Base-by-base conservation (phyloP, 2,113 vertebrate species). In the Scomber scombrus region DNA sequence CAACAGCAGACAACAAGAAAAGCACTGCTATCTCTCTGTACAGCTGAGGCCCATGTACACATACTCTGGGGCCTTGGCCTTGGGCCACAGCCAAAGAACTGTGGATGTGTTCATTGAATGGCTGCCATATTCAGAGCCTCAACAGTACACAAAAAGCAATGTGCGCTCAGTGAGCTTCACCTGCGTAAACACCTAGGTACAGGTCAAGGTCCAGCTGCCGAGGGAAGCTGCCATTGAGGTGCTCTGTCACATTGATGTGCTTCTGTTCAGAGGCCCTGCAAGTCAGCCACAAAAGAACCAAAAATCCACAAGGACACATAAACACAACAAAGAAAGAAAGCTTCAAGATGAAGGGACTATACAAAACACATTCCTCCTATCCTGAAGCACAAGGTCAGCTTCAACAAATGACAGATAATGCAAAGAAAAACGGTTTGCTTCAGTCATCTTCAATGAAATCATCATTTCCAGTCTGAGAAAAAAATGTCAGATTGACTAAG, bases 101-200 rank as follows among this genome's bases (percentile, higher is more conserved):
- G 76, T 78, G 74, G 84, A 83, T 89, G 82, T 90, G 86, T 89
- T 92, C 82, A 88, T 11, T 93, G 86, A 92, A 88, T 88, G 87
- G 70, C 85, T 88, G 75, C 49, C 10, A 60, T 81, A 89, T 92
- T 91, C 78, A 86, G 62, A 90, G 84, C 40, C 75, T 79, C 80
- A 50, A 72, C 54, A 51, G 81, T 62, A 88, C 82, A 92, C 81
- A 89, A 93, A 90, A 92, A 91, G 80, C 74, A 78, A 81, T 52
- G 75, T 70, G 86, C 80, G 66, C 87, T 80, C 76, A 74, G 84
- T 79, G 80, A 72, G 88, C 85, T 89, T 95, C 96, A 98, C 97
- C 97, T 97, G 97, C 95, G 50, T 97, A 97, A 94, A 96, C 95
- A 92, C 96, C 96, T 89, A 97, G 95, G 91, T 96, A 97, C 89